Base-by-base conservation (phyloP, 2,797 vertebrate genomes). In the Hyperoplus immaculatus region DNA sequence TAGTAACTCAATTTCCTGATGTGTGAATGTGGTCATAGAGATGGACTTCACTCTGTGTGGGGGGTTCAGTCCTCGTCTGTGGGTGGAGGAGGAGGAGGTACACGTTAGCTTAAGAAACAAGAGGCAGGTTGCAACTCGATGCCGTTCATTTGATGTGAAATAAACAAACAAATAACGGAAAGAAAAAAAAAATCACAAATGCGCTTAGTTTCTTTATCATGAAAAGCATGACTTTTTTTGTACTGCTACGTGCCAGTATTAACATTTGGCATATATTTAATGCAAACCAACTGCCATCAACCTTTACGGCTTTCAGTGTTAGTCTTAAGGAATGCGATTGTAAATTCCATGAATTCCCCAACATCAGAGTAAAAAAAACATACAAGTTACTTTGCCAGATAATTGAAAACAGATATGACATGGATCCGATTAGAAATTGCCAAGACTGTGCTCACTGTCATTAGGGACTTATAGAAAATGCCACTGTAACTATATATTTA, bases 1-100 rank as follows among this genome's bases (percentile, higher is more conserved):
- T 85, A 99, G 95, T 89, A 99, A 99, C 89, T 99, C 98, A 81
- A 99, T 99, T 96, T 99, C 98, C 92, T 98, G 97, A 92, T 98
- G 97, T 81, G 98, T 99, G 92, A 99, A 99, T 10, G 98, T 99
- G 89, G 98, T 99, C 98, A 99, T 99, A 75, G 98, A 99, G 94
- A 99, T 99, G 60, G 98, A 99, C 94, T 99, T 99, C 92, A 99
- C 98, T 95, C 98, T 97, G 93, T 99, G 98, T 53, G 98, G 98
- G 93, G 98, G 98, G 89, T 99, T 99, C 93, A 99, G 95, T 81
- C 98, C 98, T 92, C 98, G 96, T 82, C 98, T 99, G 88, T 57
- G 77, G 88, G 78, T 62, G 89, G 71, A 90, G 63, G 80, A 75
- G 89, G 71, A 90, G 63, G 80, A 75, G 71, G 68, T 39, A 78